Conservation (phyloP, 2,888 invertebrate species). For the Eilema caniola region DNA sequence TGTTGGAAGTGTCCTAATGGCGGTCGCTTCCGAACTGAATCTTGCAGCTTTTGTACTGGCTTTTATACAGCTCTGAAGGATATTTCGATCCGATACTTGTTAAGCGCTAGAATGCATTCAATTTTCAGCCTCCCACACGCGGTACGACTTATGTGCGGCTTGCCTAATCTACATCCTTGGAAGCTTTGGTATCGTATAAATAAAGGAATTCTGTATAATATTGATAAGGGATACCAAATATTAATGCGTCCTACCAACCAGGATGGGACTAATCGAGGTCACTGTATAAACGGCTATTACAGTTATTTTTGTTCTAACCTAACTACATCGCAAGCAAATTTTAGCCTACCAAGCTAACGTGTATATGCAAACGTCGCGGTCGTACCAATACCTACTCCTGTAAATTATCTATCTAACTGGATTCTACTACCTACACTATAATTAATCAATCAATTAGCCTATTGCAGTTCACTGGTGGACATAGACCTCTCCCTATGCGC, state of each 20-base stretch:
- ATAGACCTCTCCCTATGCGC: too few species aligned
- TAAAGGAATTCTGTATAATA: neutral
- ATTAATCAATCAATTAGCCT: too few species aligned
- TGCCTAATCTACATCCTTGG: constrained; percentile 37
- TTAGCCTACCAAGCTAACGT: neutral
- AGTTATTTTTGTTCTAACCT: neutral
- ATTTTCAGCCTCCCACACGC: constrained; percentile 79
- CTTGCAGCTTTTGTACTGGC: constrained; percentile 43
- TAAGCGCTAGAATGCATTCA: constrained; percentile 82
- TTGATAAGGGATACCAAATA: too few species aligned
- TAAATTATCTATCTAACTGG: too few species aligned
- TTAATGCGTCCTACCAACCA: too few species aligned
- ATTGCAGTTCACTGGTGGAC: too few species aligned
- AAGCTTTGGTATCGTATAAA: neutral
- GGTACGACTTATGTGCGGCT: constrained; percentile 35
- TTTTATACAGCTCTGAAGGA: constrained; percentile 70
- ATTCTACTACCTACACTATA: too few species aligned
- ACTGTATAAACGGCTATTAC: too few species aligned
- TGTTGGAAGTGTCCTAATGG: constrained; percentile 67
- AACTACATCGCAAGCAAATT: neutral
- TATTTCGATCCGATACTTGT: constrained; percentile 71
- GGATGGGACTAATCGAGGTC: too few species aligned
- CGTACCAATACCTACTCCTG: too few species aligned
- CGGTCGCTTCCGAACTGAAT: constrained; percentile 75
- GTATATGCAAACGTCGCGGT: too few species aligned